Base-by-base conservation (phyloP, 1,140 invertebrate species). In the Paraescarpia echinospica region DNA sequence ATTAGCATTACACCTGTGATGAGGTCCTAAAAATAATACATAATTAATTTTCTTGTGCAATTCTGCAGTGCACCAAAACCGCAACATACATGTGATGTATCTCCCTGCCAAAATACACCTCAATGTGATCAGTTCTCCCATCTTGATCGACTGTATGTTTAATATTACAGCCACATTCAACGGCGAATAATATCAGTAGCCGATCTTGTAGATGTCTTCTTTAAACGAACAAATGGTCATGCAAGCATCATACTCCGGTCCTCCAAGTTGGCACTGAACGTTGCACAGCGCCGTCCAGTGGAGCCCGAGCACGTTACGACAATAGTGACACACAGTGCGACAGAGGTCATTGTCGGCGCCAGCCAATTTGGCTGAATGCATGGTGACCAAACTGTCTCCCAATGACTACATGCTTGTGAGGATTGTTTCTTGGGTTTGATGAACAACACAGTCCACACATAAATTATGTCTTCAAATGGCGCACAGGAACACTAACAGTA, bases 231-330 rank as follows among this genome's bases (percentile, higher is more conserved):
- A 91, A 12, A 91, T 12, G 34, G 91, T 91, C 34, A 91, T 33
- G 41, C 91, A 91, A 51, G 91, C 41, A n/a, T 91, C 91, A 34
- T 91, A 91, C 33, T 34, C 91, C 48, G 34, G 34, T 41, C 91
- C 91, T 51, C 91, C 91, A 12, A 33, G 41, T 33, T 51, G 34
- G 48, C 91, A 91, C 33, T 91, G 91, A 48, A 41, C 41, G 12
- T 91, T 33, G 48, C 91, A 91, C 34, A 91, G 91, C 34, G 91
- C 91, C 18, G 91, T 48, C 91, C 91, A 91, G 91, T 34, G 91
- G 34, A 91, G 34, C 18, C 91, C 48, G 35, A 91, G 91, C 34
- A 91, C 91, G 48, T 34, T 51, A 35, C 41, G 34, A 31, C 91
- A 91, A 48, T 48, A 91, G 91, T 33, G 33, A 51, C 91, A 91